A percentile compares a stretch with the other conserved stretches of the same genome.
Conservation (phyloP, 1,140 invertebrate species). For the Bombus cullumanus region DNA sequence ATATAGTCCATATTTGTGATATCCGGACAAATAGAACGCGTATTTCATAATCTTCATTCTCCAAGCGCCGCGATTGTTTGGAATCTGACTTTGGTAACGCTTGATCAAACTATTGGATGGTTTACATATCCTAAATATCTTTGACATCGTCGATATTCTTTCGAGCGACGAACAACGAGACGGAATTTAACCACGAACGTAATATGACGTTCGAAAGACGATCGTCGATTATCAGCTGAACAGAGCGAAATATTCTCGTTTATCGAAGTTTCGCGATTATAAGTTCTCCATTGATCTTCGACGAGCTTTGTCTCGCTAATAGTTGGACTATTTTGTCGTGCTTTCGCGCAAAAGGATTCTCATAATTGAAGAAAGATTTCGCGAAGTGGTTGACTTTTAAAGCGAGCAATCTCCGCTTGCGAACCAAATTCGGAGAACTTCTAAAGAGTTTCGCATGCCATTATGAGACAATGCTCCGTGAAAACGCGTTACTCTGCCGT, state of each 20-base stretch:
- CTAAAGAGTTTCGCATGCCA: constrained; percentile 4
- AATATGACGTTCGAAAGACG: background rate
- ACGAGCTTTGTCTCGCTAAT: background rate
- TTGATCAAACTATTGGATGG: background rate
- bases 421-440: constrained; percentile 26
- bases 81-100: background rate
- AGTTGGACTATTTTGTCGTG: background rate
- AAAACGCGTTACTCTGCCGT: background rate
- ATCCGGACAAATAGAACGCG: constrained; percentile 36
- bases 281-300: background rate
- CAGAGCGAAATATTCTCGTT: background rate
- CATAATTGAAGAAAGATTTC: constrained; percentile 15
- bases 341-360: background rate
- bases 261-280: background rate
- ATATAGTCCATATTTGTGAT: constrained; percentile 57
- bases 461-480: constrained; percentile 27
- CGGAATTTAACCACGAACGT: background rate
- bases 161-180: background rate
- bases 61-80: background rate
- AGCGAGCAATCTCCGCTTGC: background rate
- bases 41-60: background rate
- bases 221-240: background rate
- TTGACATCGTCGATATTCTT: constrained; percentile 16
- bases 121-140: background rate
- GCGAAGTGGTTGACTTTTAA: background rate